phyloP scores from a whole-genome alignment of 2,888 invertebrate species.

The Cerastoderma edule region DNA sequence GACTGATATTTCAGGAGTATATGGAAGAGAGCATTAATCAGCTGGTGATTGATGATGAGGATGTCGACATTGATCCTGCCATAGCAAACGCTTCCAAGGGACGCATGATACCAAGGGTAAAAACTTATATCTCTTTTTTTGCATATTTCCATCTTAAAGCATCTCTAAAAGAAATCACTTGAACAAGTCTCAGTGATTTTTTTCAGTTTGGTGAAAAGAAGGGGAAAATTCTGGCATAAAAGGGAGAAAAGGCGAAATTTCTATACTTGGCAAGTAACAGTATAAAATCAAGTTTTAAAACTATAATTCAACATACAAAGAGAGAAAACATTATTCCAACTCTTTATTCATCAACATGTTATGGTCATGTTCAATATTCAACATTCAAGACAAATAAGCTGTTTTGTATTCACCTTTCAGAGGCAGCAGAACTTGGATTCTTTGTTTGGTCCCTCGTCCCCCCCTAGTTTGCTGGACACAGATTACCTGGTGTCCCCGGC shows the following conservation, averaged over 20 bases:
- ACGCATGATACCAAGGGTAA: slow-evolving; percentile 72
- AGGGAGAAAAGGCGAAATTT: too few species aligned
- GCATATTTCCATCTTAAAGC: too few species aligned
- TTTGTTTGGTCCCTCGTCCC: slow-evolving; percentile 81
- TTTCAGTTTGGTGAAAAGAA: too few species aligned
- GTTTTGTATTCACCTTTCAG: slow-evolving; percentile 36
- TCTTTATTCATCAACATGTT: background rate
- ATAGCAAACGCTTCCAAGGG: slow-evolving; percentile 70
- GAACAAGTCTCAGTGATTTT: too few species aligned
- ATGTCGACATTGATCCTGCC: slow-evolving; percentile 74
- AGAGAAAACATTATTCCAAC: too few species aligned
- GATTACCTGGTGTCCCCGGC: slow-evolving; percentile 81
- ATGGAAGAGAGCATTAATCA: slow-evolving; percentile 81
- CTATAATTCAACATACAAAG: too few species aligned
- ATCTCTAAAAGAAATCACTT: too few species aligned
- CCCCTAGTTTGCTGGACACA: slow-evolving; percentile 79
- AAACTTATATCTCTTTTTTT: background rate
- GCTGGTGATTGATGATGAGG: slow-evolving; percentile 82
- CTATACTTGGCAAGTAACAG: too few species aligned
- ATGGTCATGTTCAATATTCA: background rate
- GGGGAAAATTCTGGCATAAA: too few species aligned
- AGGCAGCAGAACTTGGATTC: slow-evolving; percentile 75
- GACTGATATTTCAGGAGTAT: slow-evolving; percentile 84
- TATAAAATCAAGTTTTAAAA: too few species aligned
- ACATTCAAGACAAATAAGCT: background rate